Evolutionary conservation across 37 sponge, comb jelly and placozoan genomes (phyloP), one percentile per base, ranked within the genome.

Genomic region (Crambe crambe): DNA sequence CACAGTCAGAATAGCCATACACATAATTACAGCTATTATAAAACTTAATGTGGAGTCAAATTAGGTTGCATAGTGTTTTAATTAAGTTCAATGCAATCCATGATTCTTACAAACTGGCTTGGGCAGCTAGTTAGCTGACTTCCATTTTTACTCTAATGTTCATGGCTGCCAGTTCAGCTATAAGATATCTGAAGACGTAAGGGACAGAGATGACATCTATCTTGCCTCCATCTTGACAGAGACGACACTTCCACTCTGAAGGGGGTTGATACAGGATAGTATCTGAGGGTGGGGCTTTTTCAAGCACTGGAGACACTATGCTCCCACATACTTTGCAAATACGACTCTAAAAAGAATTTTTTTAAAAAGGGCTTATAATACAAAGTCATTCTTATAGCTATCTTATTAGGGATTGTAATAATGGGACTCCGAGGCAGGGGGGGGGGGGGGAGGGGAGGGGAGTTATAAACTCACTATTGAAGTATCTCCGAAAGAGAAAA

Each of bases 161-260:
- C 94, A 98, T 91, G 51, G 96, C 90, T 26, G 96, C 98, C 74
- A 98, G 80, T 56, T 98, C 98, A n/a, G 95, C 94, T 12, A 88
- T 73, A 21, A 98, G 77, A 68, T 95, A 95, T 9, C 88, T 51
- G 82, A 88, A 95, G 32, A 98, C 98, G 80, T 94, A 98, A 3
- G 98, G 95, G 15, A 98, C 76, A 6, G 90, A 75, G 25, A 98
- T 77, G 42, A 86, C 38, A 31, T 90, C 85, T 2, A 93, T 63
- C 22, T 75, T 43, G 0, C 85, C 91, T 27, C 71, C 68, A 31
- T 74, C 80, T n/a, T n/a, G n/a, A n/a, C n/a, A n/a, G n/a, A n/a
- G n/a, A 9, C 40, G 42, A 71, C 92, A 98, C 51, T 41, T 75
- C 95, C 92, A 94, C 32, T 82, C 67, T 9, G 70, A 56, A 31